A percentile compares a stretch with the other conserved stretches of the same genome.
Evolutionary conservation across 2,888 invertebrate species (phyloP).

Genomic region (Lampropteryx suffumata): DNA sequence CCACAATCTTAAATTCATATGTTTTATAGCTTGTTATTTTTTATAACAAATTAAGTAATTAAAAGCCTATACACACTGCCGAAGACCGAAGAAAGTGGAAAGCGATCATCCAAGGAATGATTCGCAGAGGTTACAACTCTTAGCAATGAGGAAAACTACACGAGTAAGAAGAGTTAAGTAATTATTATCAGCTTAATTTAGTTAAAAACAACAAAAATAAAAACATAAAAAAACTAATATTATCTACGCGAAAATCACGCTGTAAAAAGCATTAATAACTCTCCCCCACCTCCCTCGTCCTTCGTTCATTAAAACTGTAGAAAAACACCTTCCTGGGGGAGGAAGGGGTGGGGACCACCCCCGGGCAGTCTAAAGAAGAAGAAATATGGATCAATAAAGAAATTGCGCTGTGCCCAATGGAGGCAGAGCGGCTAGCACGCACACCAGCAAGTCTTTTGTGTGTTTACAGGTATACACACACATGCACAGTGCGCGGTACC

Average conservation of each 20-base stretch:
- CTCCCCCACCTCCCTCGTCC: slow-evolving; percentile 67
- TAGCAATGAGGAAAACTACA: too few species aligned
- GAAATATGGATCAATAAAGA: slow-evolving; percentile 84
- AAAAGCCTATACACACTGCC: too few species aligned
- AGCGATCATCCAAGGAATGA: too few species aligned
- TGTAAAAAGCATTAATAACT: slow-evolving; percentile 79
- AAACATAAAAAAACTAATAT: slow-evolving; percentile 49
- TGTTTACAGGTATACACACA: slow-evolving; percentile 43
- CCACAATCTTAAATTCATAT: too few species aligned
- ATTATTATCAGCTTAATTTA: not conserved
- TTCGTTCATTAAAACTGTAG: slow-evolving; percentile 81
- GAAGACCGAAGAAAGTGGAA: too few species aligned
- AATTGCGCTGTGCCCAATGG: slow-evolving; percentile 81
- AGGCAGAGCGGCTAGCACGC: slow-evolving; percentile 70
- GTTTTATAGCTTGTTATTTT: too few species aligned
- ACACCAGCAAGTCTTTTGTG: slow-evolving; percentile 51
- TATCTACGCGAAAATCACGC: slow-evolving; percentile 70
- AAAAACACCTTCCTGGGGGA: slow-evolving; percentile 72
- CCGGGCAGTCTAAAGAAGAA: slow-evolving; percentile 79
- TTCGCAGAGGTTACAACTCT: too few species aligned
- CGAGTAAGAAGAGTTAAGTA: too few species aligned
- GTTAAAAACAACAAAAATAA: slow-evolving; percentile 5
- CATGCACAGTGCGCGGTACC: slow-evolving; percentile 47
- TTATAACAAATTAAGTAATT: too few species aligned
- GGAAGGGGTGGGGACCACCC: slow-evolving; percentile 37